Percentiles rank a stretch among this genome's conserved stretches.
phyloP scores from a whole-genome alignment of 2,888 invertebrate species.

The Megastigmus dorsalis region DNA sequence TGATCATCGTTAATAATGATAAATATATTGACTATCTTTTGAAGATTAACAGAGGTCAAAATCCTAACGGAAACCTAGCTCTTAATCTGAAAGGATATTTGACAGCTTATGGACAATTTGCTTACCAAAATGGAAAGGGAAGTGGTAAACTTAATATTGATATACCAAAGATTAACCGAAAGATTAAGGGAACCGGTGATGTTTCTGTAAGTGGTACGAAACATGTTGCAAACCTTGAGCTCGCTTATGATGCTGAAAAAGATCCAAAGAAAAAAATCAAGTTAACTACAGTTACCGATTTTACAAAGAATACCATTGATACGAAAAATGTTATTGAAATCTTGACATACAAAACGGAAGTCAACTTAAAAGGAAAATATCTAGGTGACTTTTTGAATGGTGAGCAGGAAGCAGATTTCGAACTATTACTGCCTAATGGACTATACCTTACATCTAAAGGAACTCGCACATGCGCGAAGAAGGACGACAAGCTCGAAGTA shows the following conservation, averaged over 20 bases:
- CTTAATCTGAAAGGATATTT: constrained; percentile 79
- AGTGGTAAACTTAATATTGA: constrained; percentile 78
- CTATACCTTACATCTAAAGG: constrained; percentile 74
- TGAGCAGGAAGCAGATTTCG: constrained; percentile 73
- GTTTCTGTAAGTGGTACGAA: constrained; percentile 79
- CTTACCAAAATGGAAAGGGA: constrained; percentile 80
- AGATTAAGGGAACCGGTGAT: constrained; percentile 75
- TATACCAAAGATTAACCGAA: constrained; percentile 76
- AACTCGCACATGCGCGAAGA: constrained; percentile 66
- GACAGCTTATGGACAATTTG: constrained; percentile 80
- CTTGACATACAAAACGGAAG: constrained; percentile 74
- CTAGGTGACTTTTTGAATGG: constrained; percentile 74
- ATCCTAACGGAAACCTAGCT: constrained; percentile 76
- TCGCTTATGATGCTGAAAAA: constrained; percentile 83
- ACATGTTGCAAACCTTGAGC: constrained; percentile 79
- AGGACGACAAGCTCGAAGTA: constrained; percentile 57
- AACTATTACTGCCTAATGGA: constrained; percentile 76
- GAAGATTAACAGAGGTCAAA: constrained; percentile 74
- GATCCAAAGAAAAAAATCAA: constrained; percentile 82
- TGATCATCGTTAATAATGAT: constrained; percentile 75
- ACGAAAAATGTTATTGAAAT: constrained; percentile 79
- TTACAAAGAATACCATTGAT: constrained; percentile 76
- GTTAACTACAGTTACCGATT: constrained; percentile 79
- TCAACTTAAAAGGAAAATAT: constrained; percentile 75
- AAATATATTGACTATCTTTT: constrained; percentile 78